Evolutionary conservation across 1,140 invertebrate genomes (phyloP).

Genomic region (Stegodyphus dumicola): DNA sequence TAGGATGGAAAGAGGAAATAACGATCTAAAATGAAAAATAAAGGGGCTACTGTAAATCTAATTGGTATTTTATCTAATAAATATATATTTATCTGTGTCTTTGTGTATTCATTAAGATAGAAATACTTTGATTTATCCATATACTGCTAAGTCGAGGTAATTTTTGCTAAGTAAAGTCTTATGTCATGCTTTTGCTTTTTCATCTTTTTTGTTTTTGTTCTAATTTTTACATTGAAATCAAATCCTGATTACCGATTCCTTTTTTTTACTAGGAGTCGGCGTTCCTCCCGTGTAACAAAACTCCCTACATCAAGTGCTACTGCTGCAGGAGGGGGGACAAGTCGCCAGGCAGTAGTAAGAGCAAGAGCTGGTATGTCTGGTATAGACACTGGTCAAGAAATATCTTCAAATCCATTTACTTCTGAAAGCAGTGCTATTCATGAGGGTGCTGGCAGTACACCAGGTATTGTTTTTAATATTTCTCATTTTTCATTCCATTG

Average conservation of each 20-base stretch:
- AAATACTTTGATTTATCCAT: background rate
- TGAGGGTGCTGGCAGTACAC: constrained; percentile 39
- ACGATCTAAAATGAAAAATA: no score
- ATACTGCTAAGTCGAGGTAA: background rate
- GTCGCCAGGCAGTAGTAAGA: constrained; percentile 62
- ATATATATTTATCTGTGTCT: no score
- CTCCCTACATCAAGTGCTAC: constrained; percentile 66
- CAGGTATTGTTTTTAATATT: constrained; percentile 17
- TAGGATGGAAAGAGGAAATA: no score
- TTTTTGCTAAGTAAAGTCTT: background rate
- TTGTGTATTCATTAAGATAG: no score
- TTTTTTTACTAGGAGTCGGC: constrained; percentile 71
- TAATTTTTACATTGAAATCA: no score
- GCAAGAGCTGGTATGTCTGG: constrained; percentile 60
- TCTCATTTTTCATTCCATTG: no score
- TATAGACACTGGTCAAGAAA: constrained; percentile 58
- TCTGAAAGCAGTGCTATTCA: constrained; percentile 17
- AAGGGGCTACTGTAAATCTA: no score
- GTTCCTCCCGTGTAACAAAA: constrained; percentile 74
- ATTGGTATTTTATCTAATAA: no score
- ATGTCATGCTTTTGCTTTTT: no score
- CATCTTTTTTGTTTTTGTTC: no score
- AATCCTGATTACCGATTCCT: no score
- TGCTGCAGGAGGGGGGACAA: constrained; percentile 65
- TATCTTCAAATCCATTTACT: constrained; percentile 43